Conservation (phyloP, 2,113 vertebrate genomes). For the Parus major region DNA sequence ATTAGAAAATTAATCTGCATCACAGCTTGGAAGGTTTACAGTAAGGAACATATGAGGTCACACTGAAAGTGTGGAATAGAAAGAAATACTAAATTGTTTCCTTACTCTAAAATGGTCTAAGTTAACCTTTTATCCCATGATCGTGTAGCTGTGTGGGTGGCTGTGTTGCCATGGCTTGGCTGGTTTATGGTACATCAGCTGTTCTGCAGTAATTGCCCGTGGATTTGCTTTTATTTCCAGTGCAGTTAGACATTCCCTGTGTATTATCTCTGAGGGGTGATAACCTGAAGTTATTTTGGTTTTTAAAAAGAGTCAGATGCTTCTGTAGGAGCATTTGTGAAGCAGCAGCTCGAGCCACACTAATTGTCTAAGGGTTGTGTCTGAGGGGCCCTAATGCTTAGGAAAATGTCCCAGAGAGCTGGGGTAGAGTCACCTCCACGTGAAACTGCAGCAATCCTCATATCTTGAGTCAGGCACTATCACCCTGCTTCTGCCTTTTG, state of each 20-base stretch:
- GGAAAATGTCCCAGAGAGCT: not conserved
- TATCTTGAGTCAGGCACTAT: not conserved
- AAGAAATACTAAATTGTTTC: not conserved
- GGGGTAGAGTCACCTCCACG: not conserved
- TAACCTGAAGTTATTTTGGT: not conserved
- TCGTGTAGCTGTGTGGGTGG: not conserved
- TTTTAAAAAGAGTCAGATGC: not conserved
- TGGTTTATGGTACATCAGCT: not conserved
- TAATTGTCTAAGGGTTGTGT: not conserved
- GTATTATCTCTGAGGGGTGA: not conserved
- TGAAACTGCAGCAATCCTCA: not conserved
- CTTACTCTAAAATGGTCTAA: not conserved
- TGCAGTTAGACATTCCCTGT: not conserved
- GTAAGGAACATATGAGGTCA: not conserved
- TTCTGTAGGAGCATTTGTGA: not conserved
- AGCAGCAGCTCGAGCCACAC: not conserved
- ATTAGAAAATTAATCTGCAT: not conserved
- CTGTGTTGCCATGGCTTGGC: not conserved
- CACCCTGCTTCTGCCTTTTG: not conserved
- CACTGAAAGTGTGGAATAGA: not conserved
- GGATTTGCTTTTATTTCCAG: slow-evolving; percentile 29
- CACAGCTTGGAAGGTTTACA: not conserved
- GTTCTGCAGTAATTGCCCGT: not conserved
- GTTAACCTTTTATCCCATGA: slow-evolving; percentile 19
- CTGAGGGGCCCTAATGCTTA: not conserved